Percentiles rank a stretch among this genome's conserved stretches.
Conservation (phyloP, 2,797 vertebrate species). For the Helicolenus hilgendorfi region DNA sequence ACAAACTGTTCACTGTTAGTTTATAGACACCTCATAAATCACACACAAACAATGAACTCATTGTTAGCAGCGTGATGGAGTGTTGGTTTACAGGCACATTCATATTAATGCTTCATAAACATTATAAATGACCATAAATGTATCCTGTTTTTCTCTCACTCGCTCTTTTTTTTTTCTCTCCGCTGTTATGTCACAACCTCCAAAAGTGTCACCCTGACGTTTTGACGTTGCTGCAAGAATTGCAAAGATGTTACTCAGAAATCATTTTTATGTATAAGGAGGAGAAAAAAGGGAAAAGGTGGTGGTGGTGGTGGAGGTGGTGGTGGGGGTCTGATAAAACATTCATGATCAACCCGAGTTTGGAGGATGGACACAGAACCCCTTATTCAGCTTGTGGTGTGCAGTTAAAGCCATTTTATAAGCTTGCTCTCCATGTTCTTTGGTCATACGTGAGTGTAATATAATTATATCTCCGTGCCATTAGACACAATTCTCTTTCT, state of each 20-base stretch:
- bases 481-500: constrained; percentile 67
- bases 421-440: constrained; percentile 81
- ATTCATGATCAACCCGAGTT: constrained; percentile 68
- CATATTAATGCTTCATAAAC: constrained; percentile 85
- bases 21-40: constrained; percentile 84
- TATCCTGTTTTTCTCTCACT: background rate
- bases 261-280: constrained; percentile 33
- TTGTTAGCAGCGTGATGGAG: constrained; percentile 78
- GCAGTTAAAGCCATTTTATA: constrained; percentile 85
- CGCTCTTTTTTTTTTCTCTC: background rate
- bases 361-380: constrained; percentile 61
- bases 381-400: constrained; percentile 76
- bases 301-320: background rate
- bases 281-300: constrained; percentile 21
- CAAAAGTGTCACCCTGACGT: constrained; percentile 51
- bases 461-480: constrained; percentile 69
- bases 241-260: constrained; percentile 58
- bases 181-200: constrained; percentile 61
- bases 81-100: constrained; percentile 81
- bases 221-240: constrained; percentile 60
- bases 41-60: constrained; percentile 78
- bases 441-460: constrained; percentile 75
- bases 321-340: constrained; percentile 59
- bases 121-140: constrained; percentile 79
- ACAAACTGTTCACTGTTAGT: constrained; percentile 83